phyloP scores from a whole-genome alignment of 1,140 invertebrate species.

The Drosophila santomea region DNA sequence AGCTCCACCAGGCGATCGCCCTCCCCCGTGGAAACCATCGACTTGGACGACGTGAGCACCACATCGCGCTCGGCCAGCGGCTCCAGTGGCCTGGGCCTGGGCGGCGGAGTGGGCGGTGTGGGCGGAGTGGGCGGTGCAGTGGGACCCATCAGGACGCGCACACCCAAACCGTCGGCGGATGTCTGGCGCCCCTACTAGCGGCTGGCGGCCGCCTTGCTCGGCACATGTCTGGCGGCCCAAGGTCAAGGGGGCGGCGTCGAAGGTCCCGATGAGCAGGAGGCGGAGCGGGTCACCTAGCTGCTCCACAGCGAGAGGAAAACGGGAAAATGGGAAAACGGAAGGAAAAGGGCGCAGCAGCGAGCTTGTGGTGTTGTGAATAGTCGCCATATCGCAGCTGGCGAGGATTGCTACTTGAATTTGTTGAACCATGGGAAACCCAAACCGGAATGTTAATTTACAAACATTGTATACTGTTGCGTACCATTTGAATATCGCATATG shows the following conservation, averaged over 20 bases:
- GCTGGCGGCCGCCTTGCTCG: constrained; percentile 80
- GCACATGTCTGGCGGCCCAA: constrained; percentile 66
- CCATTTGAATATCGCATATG: too few relatives aligned
- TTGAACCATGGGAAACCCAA: neutral
- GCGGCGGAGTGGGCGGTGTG: too few relatives aligned
- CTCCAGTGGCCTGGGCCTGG: constrained; percentile 22
- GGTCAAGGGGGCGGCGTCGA: constrained; percentile 8
- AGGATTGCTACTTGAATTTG: constrained; percentile 25
- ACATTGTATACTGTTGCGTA: too few relatives aligned
- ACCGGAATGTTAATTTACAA: neutral
- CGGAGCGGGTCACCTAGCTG: constrained; percentile 1
- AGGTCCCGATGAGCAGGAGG: neutral
- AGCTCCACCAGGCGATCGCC: constrained; percentile 77
- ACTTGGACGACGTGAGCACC: constrained; percentile 80
- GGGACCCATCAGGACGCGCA: constrained; percentile 76
- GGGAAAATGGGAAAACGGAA: neutral
- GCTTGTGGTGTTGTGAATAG: constrained; percentile 41
- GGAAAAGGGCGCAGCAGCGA: neutral
- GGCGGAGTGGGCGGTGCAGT: constrained; percentile 15
- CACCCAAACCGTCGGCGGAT: constrained; percentile 78
- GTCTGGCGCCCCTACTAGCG: constrained; percentile 85
- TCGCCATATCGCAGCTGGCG: constrained; percentile 64
- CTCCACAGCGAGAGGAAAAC: neutral
- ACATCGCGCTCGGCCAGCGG: constrained; percentile 72
- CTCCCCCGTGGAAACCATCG: constrained; percentile 79